These are phyloP conservation scores for Zaprionus africanus DNA, from an alignment of 1,140 invertebrate genomes.

Conservation along the genomic window DNA sequence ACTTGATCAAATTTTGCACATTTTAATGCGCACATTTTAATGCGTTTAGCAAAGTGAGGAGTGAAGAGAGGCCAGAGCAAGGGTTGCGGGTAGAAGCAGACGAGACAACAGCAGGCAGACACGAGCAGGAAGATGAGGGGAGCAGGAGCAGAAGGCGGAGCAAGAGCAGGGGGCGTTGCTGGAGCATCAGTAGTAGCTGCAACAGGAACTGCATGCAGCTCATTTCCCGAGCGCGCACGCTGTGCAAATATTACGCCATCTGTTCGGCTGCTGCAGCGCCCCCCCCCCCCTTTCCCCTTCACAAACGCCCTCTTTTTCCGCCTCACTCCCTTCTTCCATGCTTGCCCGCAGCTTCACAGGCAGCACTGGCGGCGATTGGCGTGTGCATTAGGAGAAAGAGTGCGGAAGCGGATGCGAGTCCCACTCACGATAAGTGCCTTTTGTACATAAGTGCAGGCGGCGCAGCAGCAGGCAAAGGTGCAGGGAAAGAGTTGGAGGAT, in stretches of 20 bases:
- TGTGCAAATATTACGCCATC: conserved; percentile 47
- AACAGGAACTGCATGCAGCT: conserved; percentile 54
- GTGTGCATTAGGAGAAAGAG: conserved; percentile 52
- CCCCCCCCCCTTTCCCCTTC: neutral
- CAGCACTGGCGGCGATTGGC: conserved; percentile 28
- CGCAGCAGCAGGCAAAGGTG: neutral
- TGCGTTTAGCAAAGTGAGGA: conserved; percentile 31
- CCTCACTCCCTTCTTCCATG: too few relatives aligned
- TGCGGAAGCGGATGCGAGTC: conserved; percentile 59
- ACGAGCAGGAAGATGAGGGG: neutral
- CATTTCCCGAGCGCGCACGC: conserved; percentile 55
- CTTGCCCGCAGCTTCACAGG: neutral
- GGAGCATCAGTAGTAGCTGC: conserved; percentile 6
- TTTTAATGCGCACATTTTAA: conserved; percentile 46
- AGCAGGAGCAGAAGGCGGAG: neutral
- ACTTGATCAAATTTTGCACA: conserved; percentile 49
- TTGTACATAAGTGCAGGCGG: conserved; percentile 59
- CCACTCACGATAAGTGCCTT: conserved; percentile 66
- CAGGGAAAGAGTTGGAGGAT: neutral
- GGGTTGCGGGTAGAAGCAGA: neutral
- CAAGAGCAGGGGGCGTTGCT: neutral
- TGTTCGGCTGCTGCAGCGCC: conserved; percentile 4
- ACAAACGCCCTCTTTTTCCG: neutral
- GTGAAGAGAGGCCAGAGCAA: neutral
- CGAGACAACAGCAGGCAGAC: neutral